Evolutionary conservation across 2,888 invertebrate genomes (phyloP).

Genomic region (Lycophotia porphyrea): DNA sequence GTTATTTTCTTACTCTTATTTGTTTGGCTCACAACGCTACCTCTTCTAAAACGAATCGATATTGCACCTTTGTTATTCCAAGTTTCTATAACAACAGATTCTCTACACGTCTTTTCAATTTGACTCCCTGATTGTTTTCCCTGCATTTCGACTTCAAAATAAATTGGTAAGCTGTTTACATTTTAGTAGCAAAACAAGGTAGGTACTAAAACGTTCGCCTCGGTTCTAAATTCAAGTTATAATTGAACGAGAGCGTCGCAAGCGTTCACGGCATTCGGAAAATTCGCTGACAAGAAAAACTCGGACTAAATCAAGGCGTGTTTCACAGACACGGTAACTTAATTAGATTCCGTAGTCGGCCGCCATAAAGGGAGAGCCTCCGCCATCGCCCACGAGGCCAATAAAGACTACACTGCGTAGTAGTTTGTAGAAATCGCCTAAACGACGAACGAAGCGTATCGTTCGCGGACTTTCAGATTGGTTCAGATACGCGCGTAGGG

Average conservation of each 20-base stretch:
- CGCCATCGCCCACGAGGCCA: conserved; percentile 61
- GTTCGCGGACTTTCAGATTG: conserved; percentile 78
- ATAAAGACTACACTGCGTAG: conserved; percentile 64
- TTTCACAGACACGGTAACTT: conserved; percentile 67
- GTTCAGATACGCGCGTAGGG: conserved; percentile 77
- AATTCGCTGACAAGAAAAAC: conserved; percentile 66
- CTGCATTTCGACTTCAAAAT: conserved; percentile 49
- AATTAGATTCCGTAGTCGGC: conserved; percentile 65
- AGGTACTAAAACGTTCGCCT: conserved; percentile 38
- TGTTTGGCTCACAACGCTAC: conserved; percentile 55
- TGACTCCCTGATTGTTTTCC: conserved; percentile 63
- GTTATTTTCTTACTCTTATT: conserved; percentile 59
- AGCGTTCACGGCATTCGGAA: conserved; percentile 55
- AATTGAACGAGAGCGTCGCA: conserved; percentile 52
- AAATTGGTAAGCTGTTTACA: conserved; percentile 60
- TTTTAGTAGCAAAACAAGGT: conserved; percentile 51
- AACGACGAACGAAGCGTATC: conserved; percentile 71
- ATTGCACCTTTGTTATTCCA: conserved; percentile 68
- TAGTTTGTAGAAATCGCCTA: conserved; percentile 68
- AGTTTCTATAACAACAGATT: conserved; percentile 64
- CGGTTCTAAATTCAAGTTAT: conserved; percentile 60
- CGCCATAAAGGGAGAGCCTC: conserved; percentile 61
- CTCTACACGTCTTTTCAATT: conserved; percentile 67
- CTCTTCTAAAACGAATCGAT: conserved; percentile 59
- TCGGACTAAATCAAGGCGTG: conserved; percentile 60